Conservation (phyloP, 2,888 invertebrate species). For the Leptothorax acervorum region DNA sequence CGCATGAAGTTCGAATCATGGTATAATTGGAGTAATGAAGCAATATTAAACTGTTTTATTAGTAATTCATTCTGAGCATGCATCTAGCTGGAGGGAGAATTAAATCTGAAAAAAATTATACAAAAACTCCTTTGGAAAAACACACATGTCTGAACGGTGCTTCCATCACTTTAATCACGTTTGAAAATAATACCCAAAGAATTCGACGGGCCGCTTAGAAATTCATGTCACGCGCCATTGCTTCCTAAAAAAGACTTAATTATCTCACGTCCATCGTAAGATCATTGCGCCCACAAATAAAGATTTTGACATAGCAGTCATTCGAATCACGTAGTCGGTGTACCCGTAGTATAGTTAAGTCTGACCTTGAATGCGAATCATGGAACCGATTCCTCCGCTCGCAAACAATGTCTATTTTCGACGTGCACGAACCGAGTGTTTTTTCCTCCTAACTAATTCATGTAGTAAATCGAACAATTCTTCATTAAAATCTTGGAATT, state of each 20-base stretch:
- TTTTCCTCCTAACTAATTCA: conserved; percentile 28
- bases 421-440: conserved; percentile 1
- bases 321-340: conserved; percentile 70
- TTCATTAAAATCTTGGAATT: neutral
- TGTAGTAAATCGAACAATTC: neutral
- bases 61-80: neutral
- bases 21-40: neutral
- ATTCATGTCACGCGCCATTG: conserved; percentile 66
- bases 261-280: conserved; percentile 77
- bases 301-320: conserved; percentile 65
- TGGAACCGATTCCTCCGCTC: conserved; percentile 66
- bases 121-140: neutral
- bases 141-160: neutral
- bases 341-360: conserved; percentile 65
- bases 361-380: conserved; percentile 72
- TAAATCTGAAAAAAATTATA: neutral
- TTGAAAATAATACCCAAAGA: conserved; percentile 47
- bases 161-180: conserved; percentile 15
- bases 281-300: conserved; percentile 73
- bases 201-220: conserved; percentile 3
- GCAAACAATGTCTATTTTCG: conserved; percentile 47
- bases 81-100: neutral
- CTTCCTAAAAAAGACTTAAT: conserved; percentile 76
- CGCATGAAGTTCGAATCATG: neutral
- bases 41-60: neutral